Evolutionary conservation across 2,888 invertebrate species (phyloP).

Genomic region (Sinelater perroti): DNA sequence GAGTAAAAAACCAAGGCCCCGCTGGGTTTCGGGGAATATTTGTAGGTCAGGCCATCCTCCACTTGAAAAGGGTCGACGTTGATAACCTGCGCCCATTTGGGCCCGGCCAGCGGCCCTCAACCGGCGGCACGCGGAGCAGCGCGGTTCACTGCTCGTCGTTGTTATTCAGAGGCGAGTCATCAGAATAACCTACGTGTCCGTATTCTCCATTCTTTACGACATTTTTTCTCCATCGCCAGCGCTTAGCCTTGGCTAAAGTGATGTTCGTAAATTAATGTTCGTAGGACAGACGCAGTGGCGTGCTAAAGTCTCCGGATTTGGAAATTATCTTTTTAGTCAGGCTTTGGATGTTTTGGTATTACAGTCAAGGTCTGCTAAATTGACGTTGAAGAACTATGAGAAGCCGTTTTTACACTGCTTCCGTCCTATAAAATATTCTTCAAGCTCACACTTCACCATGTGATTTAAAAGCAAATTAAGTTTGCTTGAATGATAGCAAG

Average conservation of each 20-base stretch:
- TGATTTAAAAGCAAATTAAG: no score
- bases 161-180: conserved; percentile 2
- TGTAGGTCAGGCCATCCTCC: conserved; percentile 31
- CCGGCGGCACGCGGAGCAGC: background rate
- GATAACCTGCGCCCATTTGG: conserved; percentile 23
- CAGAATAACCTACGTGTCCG: background rate
- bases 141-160: background rate
- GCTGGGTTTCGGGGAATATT: conserved; percentile 20
- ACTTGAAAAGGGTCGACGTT: conserved; percentile 37
- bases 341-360: no score
- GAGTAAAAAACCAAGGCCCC: conserved; percentile 17
- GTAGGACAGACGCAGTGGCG: no score
- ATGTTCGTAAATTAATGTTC: conserved; percentile 16
- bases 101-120: background rate
- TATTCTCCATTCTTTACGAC: conserved; percentile 5
- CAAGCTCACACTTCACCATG: no score
- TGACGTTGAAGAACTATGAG: no score
- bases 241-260: conserved; percentile 12
- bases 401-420: no score
- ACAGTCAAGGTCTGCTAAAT: no score
- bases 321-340: no score
- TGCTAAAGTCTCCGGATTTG: no score
- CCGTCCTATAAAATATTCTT: no score
- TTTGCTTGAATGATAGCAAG: no score
- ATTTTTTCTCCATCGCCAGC: background rate